Percentiles rank a stretch among this genome's conserved stretches.
Evolutionary conservation across 2,797 vertebrate species (phyloP).

Genomic region (Fistularia commersonii): DNA sequence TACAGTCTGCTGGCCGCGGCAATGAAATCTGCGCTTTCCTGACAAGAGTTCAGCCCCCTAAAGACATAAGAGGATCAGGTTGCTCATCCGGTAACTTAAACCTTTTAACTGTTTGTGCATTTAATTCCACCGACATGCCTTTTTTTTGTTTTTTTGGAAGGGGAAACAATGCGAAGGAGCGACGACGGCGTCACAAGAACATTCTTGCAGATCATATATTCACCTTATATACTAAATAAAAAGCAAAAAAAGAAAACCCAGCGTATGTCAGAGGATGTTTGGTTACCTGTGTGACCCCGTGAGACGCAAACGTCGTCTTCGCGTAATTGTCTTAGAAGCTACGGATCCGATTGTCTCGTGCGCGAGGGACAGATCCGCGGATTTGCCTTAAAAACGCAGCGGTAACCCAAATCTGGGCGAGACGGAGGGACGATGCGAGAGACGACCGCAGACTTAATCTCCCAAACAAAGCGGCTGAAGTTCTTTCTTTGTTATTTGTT

Average conservation of each 20-base stretch:
- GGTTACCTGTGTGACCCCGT: too few species aligned
- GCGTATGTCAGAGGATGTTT: too few species aligned
- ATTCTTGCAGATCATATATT: background rate
- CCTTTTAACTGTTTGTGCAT: slow-evolving; percentile 74
- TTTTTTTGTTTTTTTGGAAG: slow-evolving; percentile 30
- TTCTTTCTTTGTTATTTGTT: slow-evolving; percentile 1
- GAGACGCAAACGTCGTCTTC: slow-evolving; percentile 18
- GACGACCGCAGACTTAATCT: slow-evolving; percentile 26
- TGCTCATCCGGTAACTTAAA: slow-evolving; percentile 73
- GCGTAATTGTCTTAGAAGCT: slow-evolving; percentile 31
- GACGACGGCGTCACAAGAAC: background rate
- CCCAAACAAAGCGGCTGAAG: background rate
- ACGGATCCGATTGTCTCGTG: slow-evolving; percentile 24
- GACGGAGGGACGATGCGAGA: slow-evolving; percentile 23
- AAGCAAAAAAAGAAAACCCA: too few species aligned
- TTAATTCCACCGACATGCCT: slow-evolving; percentile 62
- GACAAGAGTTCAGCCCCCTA: slow-evolving; percentile 60
- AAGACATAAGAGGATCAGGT: slow-evolving; percentile 70
- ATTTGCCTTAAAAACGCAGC: slow-evolving; percentile 42
- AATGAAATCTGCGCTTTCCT: slow-evolving; percentile 61
- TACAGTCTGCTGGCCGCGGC: slow-evolving; percentile 51
- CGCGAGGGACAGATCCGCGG: slow-evolving; percentile 27
- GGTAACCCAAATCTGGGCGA: slow-evolving; percentile 22
- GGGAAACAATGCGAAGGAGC: slow-evolving; percentile 47
- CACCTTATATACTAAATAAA: background rate